A percentile compares a stretch with the other conserved stretches of the same genome.
Conservation (phyloP, 1,140 invertebrate species). For the Batillaria attramentaria region DNA sequence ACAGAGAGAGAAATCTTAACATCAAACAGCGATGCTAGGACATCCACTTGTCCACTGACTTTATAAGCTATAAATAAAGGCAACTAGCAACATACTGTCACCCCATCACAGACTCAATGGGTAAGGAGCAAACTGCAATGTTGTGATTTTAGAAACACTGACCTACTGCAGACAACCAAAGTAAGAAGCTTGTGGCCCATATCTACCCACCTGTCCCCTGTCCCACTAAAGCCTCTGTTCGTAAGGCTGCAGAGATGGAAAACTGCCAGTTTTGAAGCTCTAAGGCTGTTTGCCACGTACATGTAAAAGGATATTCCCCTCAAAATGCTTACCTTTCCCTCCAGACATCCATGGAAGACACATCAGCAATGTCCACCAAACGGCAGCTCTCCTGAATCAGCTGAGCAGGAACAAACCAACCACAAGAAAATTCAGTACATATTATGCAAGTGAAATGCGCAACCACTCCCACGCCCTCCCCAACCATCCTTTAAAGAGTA, state of each 20-base stretch:
- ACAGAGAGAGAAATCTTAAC: too few relatives aligned
- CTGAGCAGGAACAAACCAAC: conserved; percentile 18
- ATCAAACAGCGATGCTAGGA: too few relatives aligned
- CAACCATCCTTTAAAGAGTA: not conserved
- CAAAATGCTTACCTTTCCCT: conserved; percentile 30
- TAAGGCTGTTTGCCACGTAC: too few relatives aligned
- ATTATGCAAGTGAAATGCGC: not conserved
- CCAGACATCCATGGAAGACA: conserved; percentile 42
- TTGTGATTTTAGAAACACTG: too few relatives aligned
- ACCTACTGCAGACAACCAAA: too few relatives aligned
- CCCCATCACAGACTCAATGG: too few relatives aligned
- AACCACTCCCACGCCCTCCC: too few relatives aligned
- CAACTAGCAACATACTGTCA: too few relatives aligned
- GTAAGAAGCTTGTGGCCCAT: not conserved
- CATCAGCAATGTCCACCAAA: conserved; percentile 40
- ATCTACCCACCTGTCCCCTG: not conserved
- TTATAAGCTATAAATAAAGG: too few relatives aligned
- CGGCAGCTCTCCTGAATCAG: conserved; percentile 15
- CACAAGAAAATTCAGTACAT: not conserved
- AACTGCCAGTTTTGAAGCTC: not conserved
- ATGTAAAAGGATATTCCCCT: not conserved
- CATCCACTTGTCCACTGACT: too few relatives aligned
- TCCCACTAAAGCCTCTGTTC: not conserved
- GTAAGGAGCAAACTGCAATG: too few relatives aligned
- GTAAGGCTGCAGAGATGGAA: not conserved